Percentiles rank a stretch among this genome's conserved stretches.
Evolutionary conservation across 2,797 vertebrate genomes (phyloP).

Genomic region (Basileuterus tristriatus): DNA sequence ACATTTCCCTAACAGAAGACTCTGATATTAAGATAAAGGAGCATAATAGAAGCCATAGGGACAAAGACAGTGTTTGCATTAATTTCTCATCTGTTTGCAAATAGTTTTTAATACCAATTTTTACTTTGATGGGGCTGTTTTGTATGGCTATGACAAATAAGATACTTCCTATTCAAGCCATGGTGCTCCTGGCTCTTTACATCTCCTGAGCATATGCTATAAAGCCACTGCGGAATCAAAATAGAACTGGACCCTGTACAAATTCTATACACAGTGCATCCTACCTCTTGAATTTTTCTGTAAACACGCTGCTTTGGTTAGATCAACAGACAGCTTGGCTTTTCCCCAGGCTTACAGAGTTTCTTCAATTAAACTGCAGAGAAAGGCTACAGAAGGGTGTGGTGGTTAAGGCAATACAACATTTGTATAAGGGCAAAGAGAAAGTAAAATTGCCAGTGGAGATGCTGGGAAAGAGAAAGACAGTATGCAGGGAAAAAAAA

Average conservation of each 20-base stretch:
- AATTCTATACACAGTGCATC: background rate
- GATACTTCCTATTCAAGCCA: background rate
- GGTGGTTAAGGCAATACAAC: background rate
- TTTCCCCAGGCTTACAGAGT: background rate
- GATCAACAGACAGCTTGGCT: background rate
- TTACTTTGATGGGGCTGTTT: background rate
- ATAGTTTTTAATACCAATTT: background rate
- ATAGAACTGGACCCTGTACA: background rate
- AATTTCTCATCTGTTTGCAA: background rate
- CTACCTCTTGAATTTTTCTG: background rate
- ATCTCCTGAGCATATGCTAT: rapidly evolving
- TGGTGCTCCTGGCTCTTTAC: background rate
- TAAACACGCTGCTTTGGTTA: background rate
- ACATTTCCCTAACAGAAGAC: background rate
- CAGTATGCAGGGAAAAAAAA: background rate
- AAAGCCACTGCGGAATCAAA: background rate
- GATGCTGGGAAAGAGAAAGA: background rate
- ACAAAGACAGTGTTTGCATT: background rate
- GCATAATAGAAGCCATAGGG: background rate
- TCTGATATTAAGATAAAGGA: background rate
- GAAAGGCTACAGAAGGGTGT: background rate
- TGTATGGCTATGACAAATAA: background rate
- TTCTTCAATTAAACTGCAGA: background rate
- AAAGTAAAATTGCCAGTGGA: background rate
- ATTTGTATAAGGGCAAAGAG: background rate